Conservation (phyloP, 2,797 vertebrate genomes). For the Myotis myotis region DNA sequence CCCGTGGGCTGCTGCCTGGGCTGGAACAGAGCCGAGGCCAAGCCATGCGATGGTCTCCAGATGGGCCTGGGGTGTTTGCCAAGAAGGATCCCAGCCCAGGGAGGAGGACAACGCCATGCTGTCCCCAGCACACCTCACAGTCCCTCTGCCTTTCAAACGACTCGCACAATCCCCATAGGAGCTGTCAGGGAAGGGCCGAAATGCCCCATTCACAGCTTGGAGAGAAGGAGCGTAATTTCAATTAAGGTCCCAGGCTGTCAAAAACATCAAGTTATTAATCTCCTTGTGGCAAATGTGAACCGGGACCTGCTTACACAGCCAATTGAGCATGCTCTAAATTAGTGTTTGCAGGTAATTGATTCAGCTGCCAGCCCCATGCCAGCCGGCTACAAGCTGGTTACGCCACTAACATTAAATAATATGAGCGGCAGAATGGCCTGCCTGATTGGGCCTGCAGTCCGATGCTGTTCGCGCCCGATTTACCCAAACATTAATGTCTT, state of each 20-base stretch:
- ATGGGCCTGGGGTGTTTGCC: too few species aligned
- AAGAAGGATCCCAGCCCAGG: background rate
- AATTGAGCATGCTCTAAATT: conserved; percentile 81
- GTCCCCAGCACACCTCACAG: background rate
- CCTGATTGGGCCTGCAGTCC: conserved; percentile 66
- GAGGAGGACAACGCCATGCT: background rate
- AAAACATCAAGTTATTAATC: conserved; percentile 78
- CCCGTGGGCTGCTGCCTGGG: background rate
- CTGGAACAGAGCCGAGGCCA: background rate
- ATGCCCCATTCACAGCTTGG: background rate
- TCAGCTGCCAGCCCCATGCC: conserved; percentile 77
- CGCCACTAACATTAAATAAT: conserved; percentile 76
- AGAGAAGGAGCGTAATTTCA: conserved; percentile 66
- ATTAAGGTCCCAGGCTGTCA: conserved; percentile 80
- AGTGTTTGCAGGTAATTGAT: conserved; percentile 81
- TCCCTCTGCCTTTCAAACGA: background rate
- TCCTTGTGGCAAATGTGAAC: conserved; percentile 81
- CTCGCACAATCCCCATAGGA: background rate
- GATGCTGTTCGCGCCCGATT: conserved; percentile 45
- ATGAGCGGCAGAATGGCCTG: conserved; percentile 33
- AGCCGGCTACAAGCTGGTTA: conserved; percentile 65
- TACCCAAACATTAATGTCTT: conserved; percentile 58
- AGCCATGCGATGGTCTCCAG: background rate
- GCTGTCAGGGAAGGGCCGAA: background rate
- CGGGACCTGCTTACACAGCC: conserved; percentile 76